Evolutionary conservation across 1,140 invertebrate species (phyloP).

Genomic region (Bombus picipes): DNA sequence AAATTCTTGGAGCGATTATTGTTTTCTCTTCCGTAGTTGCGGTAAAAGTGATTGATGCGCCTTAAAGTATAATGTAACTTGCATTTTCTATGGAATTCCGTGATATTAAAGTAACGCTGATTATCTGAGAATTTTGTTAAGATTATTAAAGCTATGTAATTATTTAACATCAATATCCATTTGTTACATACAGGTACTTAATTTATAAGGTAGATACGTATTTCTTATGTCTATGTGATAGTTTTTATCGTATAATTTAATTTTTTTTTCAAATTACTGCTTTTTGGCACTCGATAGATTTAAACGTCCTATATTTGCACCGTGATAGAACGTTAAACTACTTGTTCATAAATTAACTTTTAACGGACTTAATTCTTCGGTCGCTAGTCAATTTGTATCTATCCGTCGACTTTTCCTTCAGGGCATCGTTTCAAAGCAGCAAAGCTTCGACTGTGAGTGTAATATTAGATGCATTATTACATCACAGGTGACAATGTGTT

Average conservation of each 20-base stretch:
- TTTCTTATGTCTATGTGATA: not conserved
- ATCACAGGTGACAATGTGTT: not conserved
- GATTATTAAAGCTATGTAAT: not conserved
- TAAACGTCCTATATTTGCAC: not conserved
- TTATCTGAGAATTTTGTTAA: not conserved
- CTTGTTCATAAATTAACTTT: not conserved
- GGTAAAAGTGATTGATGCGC: slow-evolving; percentile 18
- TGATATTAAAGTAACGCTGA: not conserved
- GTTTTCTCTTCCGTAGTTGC: slow-evolving; percentile 4
- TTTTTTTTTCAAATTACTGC: not conserved
- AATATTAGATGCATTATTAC: slow-evolving; percentile 7
- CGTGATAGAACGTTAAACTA: not conserved
- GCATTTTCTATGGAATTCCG: slow-evolving; percentile 4
- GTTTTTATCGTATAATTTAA: not conserved
- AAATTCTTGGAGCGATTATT: slow-evolving; percentile 5
- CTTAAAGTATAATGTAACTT: not conserved
- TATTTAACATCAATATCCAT: not conserved
- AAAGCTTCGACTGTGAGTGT: not conserved
- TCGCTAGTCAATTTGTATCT: no score
- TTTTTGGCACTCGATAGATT: not conserved
- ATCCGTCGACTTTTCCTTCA: not conserved
- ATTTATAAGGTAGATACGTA: not conserved
- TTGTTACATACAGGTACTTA: not conserved
- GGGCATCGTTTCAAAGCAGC: no score
- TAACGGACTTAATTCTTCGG: not conserved